A percentile compares a stretch with the other conserved stretches of the same genome.
phyloP scores from a whole-genome alignment of 2,797 vertebrate genomes.

The Siniperca obscura region DNA sequence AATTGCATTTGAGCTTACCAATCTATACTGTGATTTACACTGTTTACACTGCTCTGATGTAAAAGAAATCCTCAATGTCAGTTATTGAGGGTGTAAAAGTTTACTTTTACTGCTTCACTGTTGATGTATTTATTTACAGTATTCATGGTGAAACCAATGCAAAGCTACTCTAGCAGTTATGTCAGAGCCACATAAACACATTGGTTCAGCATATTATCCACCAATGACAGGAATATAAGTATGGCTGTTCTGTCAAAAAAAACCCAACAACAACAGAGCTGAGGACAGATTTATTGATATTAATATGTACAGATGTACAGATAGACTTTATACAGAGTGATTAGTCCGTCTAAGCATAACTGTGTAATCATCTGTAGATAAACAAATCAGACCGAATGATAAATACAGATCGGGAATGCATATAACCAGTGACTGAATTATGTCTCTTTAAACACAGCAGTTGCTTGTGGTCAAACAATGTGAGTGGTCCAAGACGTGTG shows the following conservation, averaged over 20 bases:
- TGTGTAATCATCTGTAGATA: slow-evolving; percentile 3
- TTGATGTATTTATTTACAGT: neutral
- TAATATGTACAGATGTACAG: slow-evolving; percentile 29
- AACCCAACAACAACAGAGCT: slow-evolving; percentile 2
- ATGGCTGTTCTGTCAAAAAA: neutral
- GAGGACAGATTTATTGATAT: slow-evolving; percentile 53
- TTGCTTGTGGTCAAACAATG: neutral
- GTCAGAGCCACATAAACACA: slow-evolving; percentile 13
- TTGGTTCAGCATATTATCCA: neutral
- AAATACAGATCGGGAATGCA: slow-evolving; percentile 15
- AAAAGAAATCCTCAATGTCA: neutral
- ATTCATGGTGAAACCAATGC: neutral
- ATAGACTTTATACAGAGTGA: slow-evolving; percentile 37
- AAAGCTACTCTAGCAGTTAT: neutral
- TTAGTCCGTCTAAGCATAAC: slow-evolving; percentile 15
- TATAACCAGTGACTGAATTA: neutral
- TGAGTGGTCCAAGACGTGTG: neutral
- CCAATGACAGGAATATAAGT: neutral
- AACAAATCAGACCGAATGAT: slow-evolving; percentile 10
- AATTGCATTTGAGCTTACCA: neutral
- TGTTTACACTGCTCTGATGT: neutral
- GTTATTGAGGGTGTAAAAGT: neutral
- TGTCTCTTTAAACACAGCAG: neutral
- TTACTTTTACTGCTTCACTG: neutral
- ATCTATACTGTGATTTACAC: neutral